These are phyloP conservation scores for Hemibagrus guttatus DNA, from an alignment of 2,797 vertebrate species.

Conservation along the genomic window DNA sequence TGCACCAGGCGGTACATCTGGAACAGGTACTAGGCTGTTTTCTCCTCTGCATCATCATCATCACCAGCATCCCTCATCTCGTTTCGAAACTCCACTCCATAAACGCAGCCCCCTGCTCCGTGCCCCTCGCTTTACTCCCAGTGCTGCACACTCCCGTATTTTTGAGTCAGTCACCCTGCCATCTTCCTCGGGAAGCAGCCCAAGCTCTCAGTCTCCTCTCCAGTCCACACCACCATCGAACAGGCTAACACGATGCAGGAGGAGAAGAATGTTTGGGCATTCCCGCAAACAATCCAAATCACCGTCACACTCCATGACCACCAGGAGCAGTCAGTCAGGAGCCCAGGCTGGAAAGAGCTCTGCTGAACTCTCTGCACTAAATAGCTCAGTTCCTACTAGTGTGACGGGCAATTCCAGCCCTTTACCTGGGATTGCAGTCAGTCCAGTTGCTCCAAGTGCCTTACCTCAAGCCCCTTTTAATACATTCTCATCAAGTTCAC, in stretches of 20 bases:
- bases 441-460: conserved; percentile 91
- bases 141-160: conserved; percentile 96
- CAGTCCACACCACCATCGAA: conserved; percentile 75
- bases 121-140: conserved; percentile 94
- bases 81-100: conserved; percentile 84
- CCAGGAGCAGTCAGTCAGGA: conserved; percentile 83
- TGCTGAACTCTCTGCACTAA: conserved; percentile 80
- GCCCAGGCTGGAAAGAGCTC: conserved; percentile 61
- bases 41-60: conserved; percentile 81
- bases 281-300: conserved; percentile 85
- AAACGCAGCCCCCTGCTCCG: conserved; percentile 92
- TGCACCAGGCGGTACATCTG: conserved; percentile 58
- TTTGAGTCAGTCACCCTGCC: conserved; percentile 95
- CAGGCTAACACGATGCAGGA: conserved; percentile 72
- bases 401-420: conserved; percentile 83
- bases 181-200: conserved; percentile 77
- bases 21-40: conserved; percentile 84
- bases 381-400: conserved; percentile 79
- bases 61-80: conserved; percentile 76
- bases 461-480: conserved; percentile 88
- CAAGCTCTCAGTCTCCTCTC: conserved; percentile 79
- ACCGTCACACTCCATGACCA: conserved; percentile 97
- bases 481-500: conserved; percentile 85
- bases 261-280: conserved; percentile 71
- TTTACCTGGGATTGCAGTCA: conserved; percentile 85